Conservation (phyloP, 2,888 invertebrate genomes). For the Orgyia antiqua region DNA sequence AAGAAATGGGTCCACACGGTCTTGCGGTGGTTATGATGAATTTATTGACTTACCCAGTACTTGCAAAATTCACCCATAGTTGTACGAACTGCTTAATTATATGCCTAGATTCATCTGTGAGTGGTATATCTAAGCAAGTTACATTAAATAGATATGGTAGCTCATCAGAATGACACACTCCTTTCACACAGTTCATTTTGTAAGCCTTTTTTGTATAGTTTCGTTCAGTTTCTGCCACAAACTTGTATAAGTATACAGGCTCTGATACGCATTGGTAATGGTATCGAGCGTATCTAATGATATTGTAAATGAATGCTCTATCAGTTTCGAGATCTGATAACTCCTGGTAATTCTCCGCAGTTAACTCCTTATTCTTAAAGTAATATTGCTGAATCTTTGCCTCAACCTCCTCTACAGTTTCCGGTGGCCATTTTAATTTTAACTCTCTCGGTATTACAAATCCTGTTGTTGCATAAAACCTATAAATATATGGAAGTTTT, state of each 20-base stretch:
- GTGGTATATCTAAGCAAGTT: constrained; percentile 50
- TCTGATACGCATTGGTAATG: constrained; percentile 29
- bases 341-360: constrained; percentile 41
- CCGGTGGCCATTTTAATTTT: constrained; percentile 43
- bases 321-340: constrained; percentile 51
- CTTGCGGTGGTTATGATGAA: too few species aligned
- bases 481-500: constrained; percentile 35
- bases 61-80: constrained; percentile 62
- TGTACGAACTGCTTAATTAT: constrained; percentile 45
- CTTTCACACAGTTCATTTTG: constrained; percentile 48
- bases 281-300: constrained; percentile 52
- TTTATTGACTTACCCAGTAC: constrained; percentile 54
- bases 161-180: constrained; percentile 67
- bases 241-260: constrained; percentile 58
- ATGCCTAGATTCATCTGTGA: constrained; percentile 44
- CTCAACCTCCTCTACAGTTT: constrained; percentile 39
- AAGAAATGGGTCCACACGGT: too few species aligned
- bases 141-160: constrained; percentile 58
- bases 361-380: constrained; percentile 43
- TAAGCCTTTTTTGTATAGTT: constrained; percentile 56
- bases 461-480: constrained; percentile 37
- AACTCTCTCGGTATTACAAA: constrained; percentile 62
- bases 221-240: constrained; percentile 57
- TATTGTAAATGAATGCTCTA: constrained; percentile 53
- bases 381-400: constrained; percentile 52